Evolutionary conservation across 2,888 invertebrate genomes (phyloP).

Genomic region (Lumbricus terrestris): DNA sequence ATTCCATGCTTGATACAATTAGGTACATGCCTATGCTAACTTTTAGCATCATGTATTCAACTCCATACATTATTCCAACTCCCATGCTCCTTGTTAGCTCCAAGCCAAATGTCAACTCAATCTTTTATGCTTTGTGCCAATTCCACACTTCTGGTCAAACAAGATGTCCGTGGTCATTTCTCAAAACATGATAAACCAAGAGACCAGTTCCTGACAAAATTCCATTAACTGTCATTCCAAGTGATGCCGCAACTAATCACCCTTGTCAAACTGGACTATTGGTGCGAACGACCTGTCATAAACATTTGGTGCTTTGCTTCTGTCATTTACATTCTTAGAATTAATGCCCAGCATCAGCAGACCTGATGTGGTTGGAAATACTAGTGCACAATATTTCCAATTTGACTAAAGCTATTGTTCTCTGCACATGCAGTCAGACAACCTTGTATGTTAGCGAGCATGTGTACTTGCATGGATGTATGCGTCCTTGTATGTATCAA

Average conservation of each 20-base stretch:
- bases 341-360: not conserved
- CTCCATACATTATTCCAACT: not conserved
- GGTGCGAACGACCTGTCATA: not conserved
- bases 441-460: not conserved
- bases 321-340: not conserved
- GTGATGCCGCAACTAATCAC: not conserved
- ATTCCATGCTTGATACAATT: not conserved
- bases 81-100: not conserved
- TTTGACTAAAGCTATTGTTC: not conserved
- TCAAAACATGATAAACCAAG: not conserved
- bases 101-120: too few relatives aligned
- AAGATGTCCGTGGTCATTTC: not conserved
- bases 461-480: not conserved
- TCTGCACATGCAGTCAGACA: not conserved
- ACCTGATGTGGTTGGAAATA: not conserved
- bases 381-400: not conserved
- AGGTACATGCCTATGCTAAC: too few relatives aligned
- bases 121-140: not conserved
- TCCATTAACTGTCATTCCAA: not conserved
- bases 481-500: not conserved
- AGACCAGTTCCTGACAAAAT: not conserved
- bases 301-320: not conserved
- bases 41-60: not conserved
- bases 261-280: not conserved
- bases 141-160: not conserved